Evolutionary conservation across 2,888 invertebrate genomes (phyloP).

Genomic region (Nesidiocoris tenuis): DNA sequence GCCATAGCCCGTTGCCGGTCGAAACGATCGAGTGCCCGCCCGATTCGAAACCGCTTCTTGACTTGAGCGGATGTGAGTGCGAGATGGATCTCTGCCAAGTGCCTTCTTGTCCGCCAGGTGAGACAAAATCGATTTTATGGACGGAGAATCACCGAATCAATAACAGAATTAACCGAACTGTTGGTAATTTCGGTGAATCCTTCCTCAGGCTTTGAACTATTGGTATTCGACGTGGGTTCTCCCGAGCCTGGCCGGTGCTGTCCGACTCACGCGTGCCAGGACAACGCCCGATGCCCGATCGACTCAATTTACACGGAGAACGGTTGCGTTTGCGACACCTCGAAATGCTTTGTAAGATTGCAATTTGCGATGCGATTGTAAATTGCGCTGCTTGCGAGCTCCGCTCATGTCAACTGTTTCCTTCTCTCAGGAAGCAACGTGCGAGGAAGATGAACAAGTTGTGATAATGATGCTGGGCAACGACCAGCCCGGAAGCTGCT

Average conservation of each 20-base stretch:
- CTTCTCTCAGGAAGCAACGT: neutral
- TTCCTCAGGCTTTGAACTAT: neutral
- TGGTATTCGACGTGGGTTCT: neutral
- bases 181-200: neutral
- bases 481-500: neutral
- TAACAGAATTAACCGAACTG: too few relatives aligned
- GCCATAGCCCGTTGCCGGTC: neutral
- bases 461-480: neutral
- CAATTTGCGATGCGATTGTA: too few relatives aligned
- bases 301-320: neutral
- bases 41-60: neutral
- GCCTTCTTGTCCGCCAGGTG: neutral
- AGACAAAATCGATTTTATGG: neutral
- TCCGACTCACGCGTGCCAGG: neutral
- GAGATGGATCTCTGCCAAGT: neutral
- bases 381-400: too few relatives aligned
- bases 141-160: too few relatives aligned
- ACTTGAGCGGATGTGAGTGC: neutral
- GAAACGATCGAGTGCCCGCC: neutral
- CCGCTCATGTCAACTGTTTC: neutral
- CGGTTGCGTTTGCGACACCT: neutral
- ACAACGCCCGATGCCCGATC: neutral
- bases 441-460: neutral
- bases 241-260: neutral
- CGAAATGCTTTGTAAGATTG: neutral